Evolutionary conservation across 2,113 vertebrate species (phyloP).

Genomic region (Phaethornis superciliosus): DNA sequence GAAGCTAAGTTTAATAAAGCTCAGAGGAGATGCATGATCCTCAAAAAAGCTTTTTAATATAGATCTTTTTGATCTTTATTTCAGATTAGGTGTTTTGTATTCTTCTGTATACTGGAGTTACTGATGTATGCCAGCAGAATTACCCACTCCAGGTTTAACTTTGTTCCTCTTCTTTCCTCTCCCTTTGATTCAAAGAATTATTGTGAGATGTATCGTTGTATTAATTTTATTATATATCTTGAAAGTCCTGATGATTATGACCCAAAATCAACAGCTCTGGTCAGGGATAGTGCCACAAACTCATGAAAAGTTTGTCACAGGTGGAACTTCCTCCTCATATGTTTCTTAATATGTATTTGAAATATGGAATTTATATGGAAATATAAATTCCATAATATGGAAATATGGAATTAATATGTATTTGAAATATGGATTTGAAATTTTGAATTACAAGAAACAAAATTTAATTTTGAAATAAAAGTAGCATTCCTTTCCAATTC

Average conservation of each 20-base stretch:
- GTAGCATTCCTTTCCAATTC: not conserved
- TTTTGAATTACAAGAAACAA: not conserved
- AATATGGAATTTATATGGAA: not conserved
- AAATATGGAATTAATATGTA: too few relatives aligned
- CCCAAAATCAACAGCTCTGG: not conserved
- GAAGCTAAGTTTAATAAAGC: conserved; percentile 52
- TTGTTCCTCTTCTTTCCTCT: not conserved
- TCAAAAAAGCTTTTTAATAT: conserved; percentile 25
- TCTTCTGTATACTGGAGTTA: not conserved
- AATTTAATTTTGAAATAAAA: not conserved
- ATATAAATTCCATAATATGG: too few relatives aligned
- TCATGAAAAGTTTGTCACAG: not conserved
- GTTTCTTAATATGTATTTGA: not conserved
- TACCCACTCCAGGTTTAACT: not conserved
- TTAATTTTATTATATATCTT: not conserved
- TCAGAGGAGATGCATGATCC: conserved; percentile 5
- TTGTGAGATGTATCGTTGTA: not conserved
- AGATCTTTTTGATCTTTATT: not conserved
- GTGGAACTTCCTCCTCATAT: not conserved
- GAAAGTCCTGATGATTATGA: not conserved
- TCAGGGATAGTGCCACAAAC: not conserved
- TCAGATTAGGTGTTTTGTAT: not conserved
- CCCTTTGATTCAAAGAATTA: not conserved
- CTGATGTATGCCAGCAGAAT: not conserved
- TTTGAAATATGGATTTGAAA: not conserved